Evolutionary conservation across 1,140 invertebrate genomes (phyloP).

Genomic region (Gryon sp.): DNA sequence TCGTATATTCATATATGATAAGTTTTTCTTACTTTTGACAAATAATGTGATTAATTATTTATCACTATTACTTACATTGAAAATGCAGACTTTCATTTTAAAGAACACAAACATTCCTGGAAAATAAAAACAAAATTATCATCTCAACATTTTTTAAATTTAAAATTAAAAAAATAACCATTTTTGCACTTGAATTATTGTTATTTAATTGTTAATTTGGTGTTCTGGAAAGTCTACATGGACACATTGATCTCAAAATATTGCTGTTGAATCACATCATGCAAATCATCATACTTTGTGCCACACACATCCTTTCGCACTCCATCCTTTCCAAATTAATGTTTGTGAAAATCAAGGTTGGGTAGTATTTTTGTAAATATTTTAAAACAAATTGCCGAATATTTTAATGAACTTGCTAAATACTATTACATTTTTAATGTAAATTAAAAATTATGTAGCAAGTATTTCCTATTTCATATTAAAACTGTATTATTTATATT

Average conservation of each 20-base stretch:
- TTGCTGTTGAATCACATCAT: conserved; percentile 35
- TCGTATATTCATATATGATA: conserved; percentile 26
- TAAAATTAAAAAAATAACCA: no score
- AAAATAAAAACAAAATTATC: no score
- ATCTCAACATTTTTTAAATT: no score
- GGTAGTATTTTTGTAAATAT: neutral
- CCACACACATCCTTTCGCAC: conserved; percentile 20
- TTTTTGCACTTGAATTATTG: no score
- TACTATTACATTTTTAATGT: no score
- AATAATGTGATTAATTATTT: conserved; percentile 10
- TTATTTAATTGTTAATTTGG: neutral
- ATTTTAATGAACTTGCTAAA: no score
- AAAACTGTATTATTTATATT: no score
- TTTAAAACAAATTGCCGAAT: neutral
- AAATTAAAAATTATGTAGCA: no score
- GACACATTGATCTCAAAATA: conserved; percentile 11
- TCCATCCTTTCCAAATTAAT: conserved; percentile 5
- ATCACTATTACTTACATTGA: conserved; percentile 6
- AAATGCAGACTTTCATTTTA: conserved; percentile 4
- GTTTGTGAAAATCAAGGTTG: conserved; percentile 20
- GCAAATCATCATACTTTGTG: neutral
- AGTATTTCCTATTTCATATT: no score
- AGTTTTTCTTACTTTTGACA: conserved; percentile 60
- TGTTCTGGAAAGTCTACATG: conserved; percentile 6
- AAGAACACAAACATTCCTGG: no score